Base-by-base conservation (phyloP, 2,113 vertebrate genomes). In the Candoia aspera region DNA sequence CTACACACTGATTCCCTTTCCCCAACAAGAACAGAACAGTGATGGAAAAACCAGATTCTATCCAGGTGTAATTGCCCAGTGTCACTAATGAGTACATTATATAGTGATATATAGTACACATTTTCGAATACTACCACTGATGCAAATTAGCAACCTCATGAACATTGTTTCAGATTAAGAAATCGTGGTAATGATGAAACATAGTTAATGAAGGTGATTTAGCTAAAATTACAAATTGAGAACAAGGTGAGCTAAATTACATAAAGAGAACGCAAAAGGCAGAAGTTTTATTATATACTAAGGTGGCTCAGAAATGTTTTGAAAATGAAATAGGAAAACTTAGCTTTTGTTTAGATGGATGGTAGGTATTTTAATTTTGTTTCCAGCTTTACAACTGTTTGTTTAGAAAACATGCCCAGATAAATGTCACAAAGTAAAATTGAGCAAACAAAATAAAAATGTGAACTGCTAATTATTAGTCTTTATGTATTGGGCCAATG, bases 301-400 rank as follows among this genome's bases (percentile, higher is more conserved):
- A 96, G 96, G 94, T 92, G 91, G 84, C 58, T 96, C 86, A 94
- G 93, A 93, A 96, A 95, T 93, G 94, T 95, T 57, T 92, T 88
- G 64, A 92, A 93, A 96, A 96, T 96, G 93, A 97, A 90, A 54
- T 54, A 8, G 59, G 86, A 87, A 87, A 87, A 23, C n/a, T 60
- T 60, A 88, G 87, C 26, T 88, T 21, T 87, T 8, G 33, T 88
- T 60, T 53, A 49, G 29, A 24, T 23, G 12, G 21, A 3, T 15
- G 60, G 42, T 68, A 62, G 23, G 46, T 64, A 53, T 68, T 64
- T 29, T 62, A 88, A 49, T 17, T 12, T 60, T 24, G 2, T 60
- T 42, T 29, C 13, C 6, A 17, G 37, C 24, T 88, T 46, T 12
- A 62, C 9, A 62, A 62, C 8, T 11, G 10, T 62, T 62, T 62